Conservation (phyloP, 2,888 invertebrate species). For the Anodontia alba region DNA sequence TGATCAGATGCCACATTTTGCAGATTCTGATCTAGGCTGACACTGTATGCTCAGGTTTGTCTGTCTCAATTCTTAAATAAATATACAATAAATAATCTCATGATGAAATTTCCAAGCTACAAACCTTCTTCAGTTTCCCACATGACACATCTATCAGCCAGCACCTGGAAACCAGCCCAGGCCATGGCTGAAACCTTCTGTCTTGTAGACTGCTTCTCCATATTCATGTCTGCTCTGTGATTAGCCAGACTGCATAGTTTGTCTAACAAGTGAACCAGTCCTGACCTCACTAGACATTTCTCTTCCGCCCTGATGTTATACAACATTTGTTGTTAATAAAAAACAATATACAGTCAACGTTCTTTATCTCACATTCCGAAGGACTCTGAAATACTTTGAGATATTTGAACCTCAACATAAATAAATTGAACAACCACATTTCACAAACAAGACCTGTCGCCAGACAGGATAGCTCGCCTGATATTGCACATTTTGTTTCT, state of each 20-base stretch:
- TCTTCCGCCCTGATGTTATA: conserved; percentile 80
- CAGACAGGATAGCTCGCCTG: too few relatives aligned
- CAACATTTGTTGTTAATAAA: background rate
- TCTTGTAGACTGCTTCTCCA: conserved; percentile 78
- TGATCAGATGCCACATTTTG: too few relatives aligned
- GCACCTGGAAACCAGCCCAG: conserved; percentile 85
- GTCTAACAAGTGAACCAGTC: conserved; percentile 84
- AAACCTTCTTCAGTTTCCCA: conserved; percentile 84
- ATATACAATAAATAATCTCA: too few relatives aligned
- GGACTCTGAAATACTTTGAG: too few relatives aligned
- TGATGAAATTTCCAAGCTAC: too few relatives aligned
- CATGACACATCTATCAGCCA: conserved; percentile 84
- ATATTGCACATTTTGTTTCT: too few relatives aligned
- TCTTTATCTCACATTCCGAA: background rate
- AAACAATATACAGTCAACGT: background rate
- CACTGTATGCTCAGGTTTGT: too few relatives aligned
- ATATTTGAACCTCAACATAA: too few relatives aligned
- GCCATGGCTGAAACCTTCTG: conserved; percentile 84
- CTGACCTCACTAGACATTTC: conserved; percentile 84
- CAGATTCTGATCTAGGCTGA: too few relatives aligned
- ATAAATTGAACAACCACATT: too few relatives aligned
- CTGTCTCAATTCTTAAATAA: too few relatives aligned
- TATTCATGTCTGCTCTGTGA: conserved; percentile 71
- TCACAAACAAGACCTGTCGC: too few relatives aligned
- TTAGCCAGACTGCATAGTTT: conserved; percentile 83